Evolutionary conservation across 2,113 vertebrate species (phyloP), one percentile per base, ranked within the genome.

Genomic region (Sphaerodactylus townsendi): DNA sequence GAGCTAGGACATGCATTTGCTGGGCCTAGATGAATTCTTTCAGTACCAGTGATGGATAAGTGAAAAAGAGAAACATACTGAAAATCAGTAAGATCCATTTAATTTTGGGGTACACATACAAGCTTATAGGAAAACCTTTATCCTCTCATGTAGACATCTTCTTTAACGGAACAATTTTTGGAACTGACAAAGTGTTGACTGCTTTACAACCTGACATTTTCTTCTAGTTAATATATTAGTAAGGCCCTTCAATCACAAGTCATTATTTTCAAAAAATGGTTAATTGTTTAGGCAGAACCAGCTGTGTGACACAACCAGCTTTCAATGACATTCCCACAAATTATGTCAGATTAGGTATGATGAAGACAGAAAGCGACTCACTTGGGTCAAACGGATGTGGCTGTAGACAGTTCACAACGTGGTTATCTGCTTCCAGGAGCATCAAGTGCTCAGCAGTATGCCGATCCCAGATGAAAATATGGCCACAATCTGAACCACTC

Each of bases 401-500:
- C 93, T 99, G 99, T 79, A 99, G 96, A 88, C 99, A 99, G 96
- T 99, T 99, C 83, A 99, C 99, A 93, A 99, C 99, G 1, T 99
- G 99, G 94, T 99, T 99, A 95, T 99, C 99, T 25, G 99, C 99
- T 90, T 99, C 99, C 86, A 99, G 96, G 82, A 99, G 96, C 98
- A 99, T 99, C 83, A 99, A 94, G 77, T 99, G 98, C 86, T 99
- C 98, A 0, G 98, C 97, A 0, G 98, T 99, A 91, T 98, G 98
- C 66, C 98, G 96, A 94, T 99, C 98, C 99, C 99, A 99, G 93
- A 99, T 98, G 92, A 99, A 99, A 93, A 99, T 99, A 91, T 99
- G 99, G 70, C 99, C 99, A 35, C 99, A 99, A 92, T 99, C 99
- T 10, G 99, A 99, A 28, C 99, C 98, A 53, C 99, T 99, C 98